Conservation (phyloP, 2,797 vertebrate species). For the Chelon auratus region DNA sequence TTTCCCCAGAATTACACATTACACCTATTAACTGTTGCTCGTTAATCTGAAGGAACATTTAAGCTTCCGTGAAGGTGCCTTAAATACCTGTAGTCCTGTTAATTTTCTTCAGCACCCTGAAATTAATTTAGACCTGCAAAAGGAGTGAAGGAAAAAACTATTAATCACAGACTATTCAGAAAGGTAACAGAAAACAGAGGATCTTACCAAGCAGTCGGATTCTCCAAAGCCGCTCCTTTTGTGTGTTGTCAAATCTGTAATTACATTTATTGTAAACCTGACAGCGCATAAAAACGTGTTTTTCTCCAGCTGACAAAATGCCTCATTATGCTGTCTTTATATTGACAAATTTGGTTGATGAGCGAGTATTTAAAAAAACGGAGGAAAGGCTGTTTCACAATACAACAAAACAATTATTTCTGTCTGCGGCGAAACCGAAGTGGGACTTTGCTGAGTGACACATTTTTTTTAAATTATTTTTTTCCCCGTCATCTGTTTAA, state of each 20-base stretch:
- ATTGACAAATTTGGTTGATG: constrained; percentile 57
- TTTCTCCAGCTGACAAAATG: constrained; percentile 56
- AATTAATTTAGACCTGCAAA: constrained; percentile 34
- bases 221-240: constrained; percentile 28
- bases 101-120: constrained; percentile 3
- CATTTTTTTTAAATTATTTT: neutral
- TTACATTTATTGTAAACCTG: constrained; percentile 66
- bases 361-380: constrained; percentile 34
- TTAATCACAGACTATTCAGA: constrained; percentile 32
- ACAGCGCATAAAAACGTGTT: constrained; percentile 52
- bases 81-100: neutral
- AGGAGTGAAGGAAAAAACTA: constrained; percentile 29
- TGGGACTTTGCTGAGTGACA: constrained; percentile 20
- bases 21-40: neutral
- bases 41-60: constrained; percentile 43
- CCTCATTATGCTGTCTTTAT: constrained; percentile 56
- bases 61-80: constrained; percentile 26
- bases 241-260: constrained; percentile 51
- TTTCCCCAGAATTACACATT: neutral
- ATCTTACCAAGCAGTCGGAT: constrained; percentile 21
- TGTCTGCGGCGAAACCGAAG: neutral
- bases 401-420: constrained; percentile 34
- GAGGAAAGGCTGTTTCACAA: constrained; percentile 36
- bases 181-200: constrained; percentile 34
- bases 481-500: neutral